Base-by-base conservation (phyloP, 2,888 invertebrate species). In the Eupsilia transversa region DNA sequence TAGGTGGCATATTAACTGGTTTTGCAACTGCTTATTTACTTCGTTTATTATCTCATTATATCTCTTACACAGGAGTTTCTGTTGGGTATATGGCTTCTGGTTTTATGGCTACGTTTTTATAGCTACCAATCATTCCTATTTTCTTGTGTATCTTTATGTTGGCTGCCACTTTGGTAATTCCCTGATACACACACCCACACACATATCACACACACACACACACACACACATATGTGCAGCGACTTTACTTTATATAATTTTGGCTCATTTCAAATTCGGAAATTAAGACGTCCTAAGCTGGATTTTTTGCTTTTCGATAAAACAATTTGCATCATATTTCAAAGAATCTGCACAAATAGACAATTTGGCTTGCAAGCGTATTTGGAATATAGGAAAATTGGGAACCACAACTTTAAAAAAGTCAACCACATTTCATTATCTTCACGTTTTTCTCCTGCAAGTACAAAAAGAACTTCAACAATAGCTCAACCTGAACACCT, bases 1-100 rank as follows among this genome's bases (percentile, higher is more conserved):
- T 82, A 77, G 85, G 70, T 70, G 63, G 82, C 38, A 12, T 67
- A 84, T 66, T 61, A 84, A 65, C 57, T 65, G 12, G 56, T 81
- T 65, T 85, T 43, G 82, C 41, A 83, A 77, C 56, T 41, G 54
- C 61, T 76, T 49, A 75, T 75, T 63, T 56, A 23, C 46, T 61
- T 49, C 10, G 54, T 82, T 82, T 56, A 41, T 75, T 82, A 56
- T 61, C 38, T 75, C 56, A 3, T 33, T 38, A 54, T 38, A 38
- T 46, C n/a, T 73, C 30, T 80, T 20, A 30, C 20, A 30, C n/a
- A 60, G 35, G 60, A 7, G 35, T 20, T 52, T 75, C 12, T 73
- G n/a, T 33, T 41, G 35, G 35, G 2, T 33, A n/a, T 72, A 23
- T 41, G 14, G 20, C 46, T 54, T 60, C 10, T 30, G 5, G 35